These are phyloP conservation scores for Drosophila trapezifrons DNA, from an alignment of 1,140 invertebrate species.

Conservation along the genomic window DNA sequence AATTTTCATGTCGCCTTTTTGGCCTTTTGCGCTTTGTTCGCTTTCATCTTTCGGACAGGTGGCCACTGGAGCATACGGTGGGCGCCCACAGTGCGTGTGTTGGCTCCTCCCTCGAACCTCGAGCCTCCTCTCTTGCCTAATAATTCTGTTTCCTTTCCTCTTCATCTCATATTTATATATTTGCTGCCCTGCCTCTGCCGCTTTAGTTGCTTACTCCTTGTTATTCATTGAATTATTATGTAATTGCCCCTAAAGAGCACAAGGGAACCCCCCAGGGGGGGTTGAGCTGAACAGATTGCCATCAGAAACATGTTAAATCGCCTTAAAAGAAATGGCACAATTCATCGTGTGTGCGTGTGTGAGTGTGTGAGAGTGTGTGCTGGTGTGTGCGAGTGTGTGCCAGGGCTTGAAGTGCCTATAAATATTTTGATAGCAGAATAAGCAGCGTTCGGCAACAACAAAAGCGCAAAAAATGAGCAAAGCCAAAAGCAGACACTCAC, in stretches of 20 bases:
- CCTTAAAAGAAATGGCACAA: slow-evolving; percentile 56
- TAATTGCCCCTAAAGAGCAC: slow-evolving; percentile 61
- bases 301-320: slow-evolving; percentile 51
- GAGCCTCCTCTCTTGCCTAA: slow-evolving; percentile 1
- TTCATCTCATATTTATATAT: slow-evolving; percentile 39
- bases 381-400: slow-evolving; percentile 14
- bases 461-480: slow-evolving; percentile 37
- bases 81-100: slow-evolving; percentile 1
- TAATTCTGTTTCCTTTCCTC: neutral
- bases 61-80: slow-evolving; percentile 37
- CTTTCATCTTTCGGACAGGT: slow-evolving; percentile 32
- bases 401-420: slow-evolving; percentile 56
- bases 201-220: slow-evolving; percentile 41
- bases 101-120: neutral
- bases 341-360: slow-evolving; percentile 27
- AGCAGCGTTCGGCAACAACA: slow-evolving; percentile 26
- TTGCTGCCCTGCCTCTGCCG: slow-evolving; percentile 5
- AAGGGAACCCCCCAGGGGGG: slow-evolving; percentile 20
- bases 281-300: slow-evolving; percentile 12
- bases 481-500: slow-evolving; percentile 68
- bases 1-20: slow-evolving; percentile 5
- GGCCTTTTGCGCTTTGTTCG: slow-evolving; percentile 19
- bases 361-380: slow-evolving; percentile 2
- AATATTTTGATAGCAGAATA: slow-evolving; percentile 70
- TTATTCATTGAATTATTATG: slow-evolving; percentile 78